Evolutionary conservation across 1,140 invertebrate species (phyloP), one percentile per base, ranked within the genome.

Genomic region (Panagrolaimus sp.): DNA sequence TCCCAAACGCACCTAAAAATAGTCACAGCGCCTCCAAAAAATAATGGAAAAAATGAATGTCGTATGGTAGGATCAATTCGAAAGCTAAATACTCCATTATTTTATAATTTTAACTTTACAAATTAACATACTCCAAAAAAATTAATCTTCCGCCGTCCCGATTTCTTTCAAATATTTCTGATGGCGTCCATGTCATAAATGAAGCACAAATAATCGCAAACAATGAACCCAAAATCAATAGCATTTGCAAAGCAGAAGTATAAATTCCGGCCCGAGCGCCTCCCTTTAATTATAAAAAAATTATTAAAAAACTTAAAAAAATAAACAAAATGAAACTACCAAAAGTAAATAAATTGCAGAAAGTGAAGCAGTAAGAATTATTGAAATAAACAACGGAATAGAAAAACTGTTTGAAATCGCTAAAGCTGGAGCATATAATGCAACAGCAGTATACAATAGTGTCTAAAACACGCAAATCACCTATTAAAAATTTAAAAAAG

Each of bases 221-320:
- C 23, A 78, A 63, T n/a, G 68, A 68, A 9, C 64, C 16, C n/a
- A 78, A 57, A 16, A 78, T 78, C 13, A 79, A 16, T 8, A 57
- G 13, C 76, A 78, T 78, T 72, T 78, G 76, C 11, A 80, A 23
- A 25, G 76, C 76, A 11, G 78, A 77, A 27, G 76, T 78, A 27
- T 73, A 69, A 47, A 78, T 80, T 23, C 78, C 76, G 2, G 68
- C 76, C n/a, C 68, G 53, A 48, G 74, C 78, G 9, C 76, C 76
- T 11, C 76, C 78, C 76, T 78, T 44, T 2, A 76, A 69, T 44
- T 20, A 31, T 42, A 31, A 14, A 27, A 48, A 53, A n/a, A n/a
- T n/a, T 7, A 23, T 73, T 44, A 27, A 14, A 42, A 70, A 3
- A 31, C 9, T 31, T 27, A 25, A 16, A 25, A 57, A n/a, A 57